Evolutionary conservation across 2,113 vertebrate genomes (phyloP).

Genomic region (Carassius gibelio): DNA sequence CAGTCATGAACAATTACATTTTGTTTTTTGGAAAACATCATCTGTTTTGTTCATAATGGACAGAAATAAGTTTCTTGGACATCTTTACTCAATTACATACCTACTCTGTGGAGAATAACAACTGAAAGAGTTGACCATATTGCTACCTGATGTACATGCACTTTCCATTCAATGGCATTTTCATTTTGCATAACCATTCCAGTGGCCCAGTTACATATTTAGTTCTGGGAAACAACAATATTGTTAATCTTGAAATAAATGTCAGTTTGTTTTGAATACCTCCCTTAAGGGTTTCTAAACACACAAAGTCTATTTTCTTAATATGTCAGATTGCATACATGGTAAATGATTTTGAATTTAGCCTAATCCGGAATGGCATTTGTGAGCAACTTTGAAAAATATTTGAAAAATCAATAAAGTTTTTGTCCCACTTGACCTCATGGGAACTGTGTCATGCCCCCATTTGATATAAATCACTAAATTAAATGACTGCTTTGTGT

Average conservation of each 20-base stretch:
- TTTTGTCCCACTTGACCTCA: slow-evolving; percentile 33
- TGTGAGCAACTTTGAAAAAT: slow-evolving; percentile 26
- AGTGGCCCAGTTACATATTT: slow-evolving; percentile 20
- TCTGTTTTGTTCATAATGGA: neutral
- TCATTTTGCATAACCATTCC: slow-evolving; percentile 11
- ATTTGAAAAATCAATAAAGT: slow-evolving; percentile 46
- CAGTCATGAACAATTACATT: neutral
- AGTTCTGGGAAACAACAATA: slow-evolving; percentile 47
- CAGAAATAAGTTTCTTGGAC: neutral
- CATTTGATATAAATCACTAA: slow-evolving; percentile 20
- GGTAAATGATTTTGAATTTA: slow-evolving; percentile 34
- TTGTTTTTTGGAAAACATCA: slow-evolving; percentile 23
- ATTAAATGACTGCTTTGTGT: slow-evolving; percentile 38
- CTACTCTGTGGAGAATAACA: neutral
- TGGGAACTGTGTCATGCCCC: slow-evolving; percentile 43
- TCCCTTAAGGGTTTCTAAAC: slow-evolving; percentile 49
- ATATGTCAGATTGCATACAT: slow-evolving; percentile 26
- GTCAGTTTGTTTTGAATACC: slow-evolving; percentile 39
- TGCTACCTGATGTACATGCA: neutral
- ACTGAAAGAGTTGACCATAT: neutral
- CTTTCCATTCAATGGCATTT: neutral
- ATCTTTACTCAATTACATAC: slow-evolving; percentile 4
- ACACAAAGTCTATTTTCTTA: slow-evolving; percentile 2
- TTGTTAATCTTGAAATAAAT: slow-evolving; percentile 29
- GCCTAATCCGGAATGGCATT: slow-evolving; percentile 46